Percentiles rank a stretch among this genome's conserved stretches.
These are phyloP conservation scores for Lacerta viridis DNA, from an alignment of 2,797 vertebrate species.

Conservation along the genomic window DNA sequence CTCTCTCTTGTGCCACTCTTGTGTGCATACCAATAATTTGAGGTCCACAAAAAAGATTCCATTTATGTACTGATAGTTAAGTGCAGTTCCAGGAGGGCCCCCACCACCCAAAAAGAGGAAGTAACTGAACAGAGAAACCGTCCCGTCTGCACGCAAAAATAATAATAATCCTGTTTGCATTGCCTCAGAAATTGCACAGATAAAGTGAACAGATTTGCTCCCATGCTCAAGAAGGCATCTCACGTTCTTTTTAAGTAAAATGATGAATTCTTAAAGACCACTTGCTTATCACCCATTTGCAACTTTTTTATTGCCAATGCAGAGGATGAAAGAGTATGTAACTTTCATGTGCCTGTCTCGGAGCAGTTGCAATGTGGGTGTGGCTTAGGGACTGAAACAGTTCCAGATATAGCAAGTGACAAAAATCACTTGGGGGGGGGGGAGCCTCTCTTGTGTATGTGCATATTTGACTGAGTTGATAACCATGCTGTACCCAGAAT, in stretches of 20 bases:
- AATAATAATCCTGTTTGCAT: neutral
- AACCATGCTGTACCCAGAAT: neutral
- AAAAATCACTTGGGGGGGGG: neutral
- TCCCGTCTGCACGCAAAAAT: neutral
- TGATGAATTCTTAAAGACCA: neutral
- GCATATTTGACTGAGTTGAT: neutral
- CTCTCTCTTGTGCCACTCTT: no score
- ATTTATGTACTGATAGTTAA: no score
- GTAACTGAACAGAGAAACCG: no score
- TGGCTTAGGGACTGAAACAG: neutral
- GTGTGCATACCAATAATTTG: no score
- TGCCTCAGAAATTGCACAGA: neutral
- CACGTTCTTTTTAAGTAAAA: neutral
- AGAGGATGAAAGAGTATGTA: neutral
- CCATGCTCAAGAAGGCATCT: neutral
- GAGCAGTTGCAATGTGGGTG: neutral
- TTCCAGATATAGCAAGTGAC: slow-evolving; percentile 15
- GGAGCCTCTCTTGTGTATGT: neutral
- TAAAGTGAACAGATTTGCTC: neutral
- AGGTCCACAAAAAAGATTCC: no score
- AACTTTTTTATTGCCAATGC: neutral
- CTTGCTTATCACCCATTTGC: neutral
- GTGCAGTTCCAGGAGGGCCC: no score
- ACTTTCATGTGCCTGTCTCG: neutral
- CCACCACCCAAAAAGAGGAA: no score